Evolutionary conservation across 2,888 invertebrate genomes (phyloP).

Genomic region (Apodemia zela): DNA sequence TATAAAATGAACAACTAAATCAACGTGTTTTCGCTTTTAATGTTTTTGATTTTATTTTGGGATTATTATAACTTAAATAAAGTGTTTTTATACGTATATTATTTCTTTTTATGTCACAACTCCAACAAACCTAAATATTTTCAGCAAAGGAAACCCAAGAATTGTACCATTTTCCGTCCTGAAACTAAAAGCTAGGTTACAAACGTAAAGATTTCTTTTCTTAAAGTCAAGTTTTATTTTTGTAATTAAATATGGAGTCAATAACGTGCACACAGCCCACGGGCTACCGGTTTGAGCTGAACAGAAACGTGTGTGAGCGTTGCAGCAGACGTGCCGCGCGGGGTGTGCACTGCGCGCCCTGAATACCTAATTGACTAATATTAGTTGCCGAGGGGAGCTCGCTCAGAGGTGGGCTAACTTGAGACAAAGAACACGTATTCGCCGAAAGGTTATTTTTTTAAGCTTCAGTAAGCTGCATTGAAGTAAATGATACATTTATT

Average conservation of each 20-base stretch:
- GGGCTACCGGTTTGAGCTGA: conserved; percentile 28
- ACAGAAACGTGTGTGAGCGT: conserved; percentile 40
- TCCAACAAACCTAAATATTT: too few species aligned
- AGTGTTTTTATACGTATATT: too few species aligned
- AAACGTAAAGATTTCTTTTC: too few species aligned
- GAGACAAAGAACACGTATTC: conserved; percentile 74
- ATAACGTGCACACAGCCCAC: conserved; percentile 37
- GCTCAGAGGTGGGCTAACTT: conserved; percentile 72
- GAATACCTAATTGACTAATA: conserved; percentile 79
- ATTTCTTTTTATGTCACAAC: too few species aligned
- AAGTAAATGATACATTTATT: too few species aligned
- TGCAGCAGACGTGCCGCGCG: conserved; percentile 54
- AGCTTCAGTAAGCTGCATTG: neutral
- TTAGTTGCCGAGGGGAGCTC: conserved; percentile 71
- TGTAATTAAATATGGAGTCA: conserved; percentile 25
- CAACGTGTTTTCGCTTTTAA: too few species aligned
- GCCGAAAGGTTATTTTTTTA: conserved; percentile 60
- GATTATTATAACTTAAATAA: too few species aligned
- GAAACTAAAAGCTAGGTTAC: too few species aligned
- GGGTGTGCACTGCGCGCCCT: conserved; percentile 62
- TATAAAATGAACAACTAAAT: too few species aligned
- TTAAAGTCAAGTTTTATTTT: neutral
- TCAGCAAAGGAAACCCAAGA: too few species aligned
- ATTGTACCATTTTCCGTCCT: too few species aligned
- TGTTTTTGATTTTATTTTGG: too few species aligned